phyloP scores from a whole-genome alignment of 2,888 invertebrate genomes.

The Zhengitettix transpicula region DNA sequence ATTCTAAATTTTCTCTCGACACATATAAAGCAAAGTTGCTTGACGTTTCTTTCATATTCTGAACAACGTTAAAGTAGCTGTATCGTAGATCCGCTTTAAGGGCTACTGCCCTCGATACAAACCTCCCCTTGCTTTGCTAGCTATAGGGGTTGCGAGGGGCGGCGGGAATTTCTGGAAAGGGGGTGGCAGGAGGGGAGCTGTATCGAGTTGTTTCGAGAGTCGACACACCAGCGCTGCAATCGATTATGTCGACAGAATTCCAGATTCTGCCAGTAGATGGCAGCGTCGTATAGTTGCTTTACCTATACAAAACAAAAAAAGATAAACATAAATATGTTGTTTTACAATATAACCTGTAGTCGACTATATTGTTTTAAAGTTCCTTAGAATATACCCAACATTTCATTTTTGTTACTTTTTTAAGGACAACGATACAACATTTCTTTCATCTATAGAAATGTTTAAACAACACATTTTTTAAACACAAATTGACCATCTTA shows the following conservation, averaged over 20 bases:
- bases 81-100: conserved; percentile 1
- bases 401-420: too few species aligned
- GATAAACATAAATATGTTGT: too few species aligned
- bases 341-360: too few species aligned
- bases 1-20: too few species aligned
- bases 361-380: too few species aligned
- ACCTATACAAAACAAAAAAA: background rate
- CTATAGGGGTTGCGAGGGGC: background rate
- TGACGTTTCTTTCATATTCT: too few species aligned
- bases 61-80: background rate
- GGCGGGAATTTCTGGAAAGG: background rate
- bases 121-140: background rate
- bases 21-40: too few species aligned
- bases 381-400: too few species aligned
- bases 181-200: background rate
- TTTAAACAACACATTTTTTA: too few species aligned
- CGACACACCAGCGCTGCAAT: background rate
- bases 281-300: background rate
- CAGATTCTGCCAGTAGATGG: conserved; percentile 1
- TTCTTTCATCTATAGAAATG: too few species aligned
- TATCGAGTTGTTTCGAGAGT: conserved; percentile 7
- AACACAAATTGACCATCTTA: too few species aligned
- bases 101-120: background rate
- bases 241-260: background rate
- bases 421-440: too few species aligned